Evolutionary conservation across 2,888 invertebrate species (phyloP), one percentile per base, ranked within the genome.

Genomic region (Chloromyia formosa): DNA sequence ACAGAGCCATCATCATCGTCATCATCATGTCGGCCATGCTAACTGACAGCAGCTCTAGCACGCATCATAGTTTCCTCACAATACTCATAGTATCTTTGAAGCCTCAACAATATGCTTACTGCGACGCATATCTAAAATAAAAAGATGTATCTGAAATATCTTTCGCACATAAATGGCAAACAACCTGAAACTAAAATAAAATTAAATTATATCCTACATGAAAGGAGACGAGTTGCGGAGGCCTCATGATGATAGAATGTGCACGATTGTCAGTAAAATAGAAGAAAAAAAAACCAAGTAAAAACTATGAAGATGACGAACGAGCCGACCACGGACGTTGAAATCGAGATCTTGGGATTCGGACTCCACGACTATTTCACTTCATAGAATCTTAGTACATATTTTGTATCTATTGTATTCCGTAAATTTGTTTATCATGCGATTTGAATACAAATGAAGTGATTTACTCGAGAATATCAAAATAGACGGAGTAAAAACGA

Each of bases 381-480:
- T 35, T 35, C 27, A 7, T 35, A 35, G 27, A 35, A 35, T 35
- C 27, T 35, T 35, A 35, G 2, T 7, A 4, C 27, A 35, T 35
- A 35, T 45, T 7, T 14, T 35, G 35, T 58, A 40, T 40, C 71
- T 40, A 71, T 71, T 71, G 56, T 58, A 71, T 71, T 71, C 35
- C 45, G 56, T 71, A 71, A 71, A 56, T 71, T 71, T 20, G 58
- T 71, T 16, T 42, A 58, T 71, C 71, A 58, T 71, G 71, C 71
- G n/a, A 69, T 54, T 71, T 71, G 71, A 71, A 71, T 71, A 71
- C 71, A 71, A 71, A 71, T 71, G 56, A 71, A 58, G 71, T 56
- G 71, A 71, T 71, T 71, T 71, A 58, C 58, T n/a, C 40, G 10
- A n/a, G 20, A 16, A 58, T 23, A 35, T 16, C 40, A 64, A 64